Base-by-base conservation (phyloP, 2,797 vertebrate genomes). In the Megalops cyprinoides region DNA sequence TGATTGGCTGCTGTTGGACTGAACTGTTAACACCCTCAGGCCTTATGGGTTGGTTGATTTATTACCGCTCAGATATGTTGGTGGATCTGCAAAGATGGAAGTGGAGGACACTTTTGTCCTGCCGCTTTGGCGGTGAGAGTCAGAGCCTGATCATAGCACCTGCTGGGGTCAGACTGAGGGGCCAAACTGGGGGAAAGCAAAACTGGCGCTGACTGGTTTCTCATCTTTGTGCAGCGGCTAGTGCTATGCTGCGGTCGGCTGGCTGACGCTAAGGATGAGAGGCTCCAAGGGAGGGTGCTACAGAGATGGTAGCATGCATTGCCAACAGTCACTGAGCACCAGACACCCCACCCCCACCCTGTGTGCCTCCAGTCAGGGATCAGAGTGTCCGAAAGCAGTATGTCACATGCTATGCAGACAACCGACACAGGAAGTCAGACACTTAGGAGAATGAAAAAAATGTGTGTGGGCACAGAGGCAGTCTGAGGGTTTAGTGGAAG, bases 51-150 rank as follows among this genome's bases (percentile, higher is more conserved):
- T 44, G 20, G 12, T 44, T n/a, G 67, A 44, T 71, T 39, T 44
- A 37, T 71, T 9, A 44, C 44, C 44, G 39, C 67, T 23, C 67
- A 44, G 23, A 9, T 37, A 39, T 71, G 25, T 15, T 76, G 20
- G 49, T 60, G 79, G 56, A 55, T 73, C 51, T 49, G 44, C 79
- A 44, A 69, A 53, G 44, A 69, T 53, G 18, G 2, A 37, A 71
- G 62, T 34, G n/a, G 18, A 28, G 67, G 15, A 28, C 39, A 37
- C 25, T 18, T 42, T 46, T 74, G 58, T 56, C 71, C 31, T 34
- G 28, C 44, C 75, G 28, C 7, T 34, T 80, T 69, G 44, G 20
- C 65, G 23, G 2, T 23, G 20, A n/a, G 37, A 51, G 56, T 58
- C 28, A 34, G 49, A 34, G 46, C 39, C 48, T 28, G 46, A 20